These are phyloP conservation scores for Atta cephalotes DNA, from an alignment of 1,140 invertebrate species.

Conservation along the genomic window DNA sequence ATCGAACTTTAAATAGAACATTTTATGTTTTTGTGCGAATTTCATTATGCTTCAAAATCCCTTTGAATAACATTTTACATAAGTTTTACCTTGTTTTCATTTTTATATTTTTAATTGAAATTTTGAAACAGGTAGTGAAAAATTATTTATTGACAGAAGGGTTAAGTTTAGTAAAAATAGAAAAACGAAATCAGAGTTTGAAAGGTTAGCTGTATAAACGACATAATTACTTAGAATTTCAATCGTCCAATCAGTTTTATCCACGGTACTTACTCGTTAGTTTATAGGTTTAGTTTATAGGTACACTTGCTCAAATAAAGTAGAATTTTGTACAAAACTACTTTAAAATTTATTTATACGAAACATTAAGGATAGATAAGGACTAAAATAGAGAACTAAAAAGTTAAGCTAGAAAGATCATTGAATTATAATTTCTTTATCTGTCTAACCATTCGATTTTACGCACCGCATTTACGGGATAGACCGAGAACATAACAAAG, in stretches of 20 bases:
- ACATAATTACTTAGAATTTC: neutral
- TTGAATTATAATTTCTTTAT: slow-evolving; percentile 16
- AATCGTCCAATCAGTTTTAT: neutral
- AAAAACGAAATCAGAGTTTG: neutral
- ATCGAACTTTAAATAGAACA: too few relatives aligned
- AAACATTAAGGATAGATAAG: neutral
- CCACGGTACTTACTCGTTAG: neutral
- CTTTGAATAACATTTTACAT: too few relatives aligned
- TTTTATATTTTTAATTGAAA: too few relatives aligned
- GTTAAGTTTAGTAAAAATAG: neutral
- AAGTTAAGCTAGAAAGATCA: neutral
- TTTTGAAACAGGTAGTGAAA: too few relatives aligned
- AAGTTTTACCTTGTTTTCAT: too few relatives aligned
- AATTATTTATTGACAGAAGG: too few relatives aligned
- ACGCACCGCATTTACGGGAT: neutral
- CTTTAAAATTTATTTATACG: neutral
- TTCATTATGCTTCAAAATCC: too few relatives aligned
- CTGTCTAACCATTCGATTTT: neutral
- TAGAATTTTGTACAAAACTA: neutral
- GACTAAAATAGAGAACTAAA: too few relatives aligned
- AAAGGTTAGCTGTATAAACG: neutral
- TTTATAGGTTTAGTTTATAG: neutral
- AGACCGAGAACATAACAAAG: slow-evolving; percentile 58
- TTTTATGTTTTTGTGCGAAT: too few relatives aligned
- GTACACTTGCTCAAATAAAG: neutral